A percentile compares a stretch with the other conserved stretches of the same genome.
These are phyloP conservation scores for Acronicta psi DNA, from an alignment of 2,888 invertebrate species.

Conservation along the genomic window DNA sequence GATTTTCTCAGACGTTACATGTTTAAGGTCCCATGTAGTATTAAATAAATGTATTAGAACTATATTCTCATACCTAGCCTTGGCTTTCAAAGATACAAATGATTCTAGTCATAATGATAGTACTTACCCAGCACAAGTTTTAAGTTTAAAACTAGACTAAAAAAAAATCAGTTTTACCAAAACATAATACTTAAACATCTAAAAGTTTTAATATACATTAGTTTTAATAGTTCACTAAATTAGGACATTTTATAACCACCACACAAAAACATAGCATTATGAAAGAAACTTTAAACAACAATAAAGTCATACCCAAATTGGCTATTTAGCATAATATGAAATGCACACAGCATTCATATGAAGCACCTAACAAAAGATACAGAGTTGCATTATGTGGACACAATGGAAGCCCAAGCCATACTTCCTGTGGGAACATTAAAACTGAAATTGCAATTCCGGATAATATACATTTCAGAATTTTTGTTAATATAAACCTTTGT, in stretches of 20 bases:
- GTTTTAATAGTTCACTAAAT: not conserved
- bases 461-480: conserved; percentile 12
- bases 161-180: no score
- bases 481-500: conserved; percentile 14
- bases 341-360: conserved; percentile 29
- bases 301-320: conserved; percentile 27
- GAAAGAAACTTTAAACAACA: conserved; percentile 21
- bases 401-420: conserved; percentile 34
- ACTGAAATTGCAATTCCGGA: conserved; percentile 39
- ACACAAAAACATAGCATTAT: not conserved
- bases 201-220: no score
- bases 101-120: no score
- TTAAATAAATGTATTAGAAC: no score
- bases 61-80: no score
- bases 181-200: no score
- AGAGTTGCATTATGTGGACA: conserved; percentile 36
- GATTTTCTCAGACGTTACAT: no score
- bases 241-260: not conserved
- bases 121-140: no score
- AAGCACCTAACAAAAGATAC: conserved; percentile 41
- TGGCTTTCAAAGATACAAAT: no score
- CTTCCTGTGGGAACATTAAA: conserved; percentile 37
- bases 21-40: no score
- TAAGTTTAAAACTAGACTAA: no score
- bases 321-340: conserved; percentile 41